These are phyloP conservation scores for Lepidochitona cinerea DNA, from an alignment of 2,888 invertebrate species.

Conservation along the genomic window DNA sequence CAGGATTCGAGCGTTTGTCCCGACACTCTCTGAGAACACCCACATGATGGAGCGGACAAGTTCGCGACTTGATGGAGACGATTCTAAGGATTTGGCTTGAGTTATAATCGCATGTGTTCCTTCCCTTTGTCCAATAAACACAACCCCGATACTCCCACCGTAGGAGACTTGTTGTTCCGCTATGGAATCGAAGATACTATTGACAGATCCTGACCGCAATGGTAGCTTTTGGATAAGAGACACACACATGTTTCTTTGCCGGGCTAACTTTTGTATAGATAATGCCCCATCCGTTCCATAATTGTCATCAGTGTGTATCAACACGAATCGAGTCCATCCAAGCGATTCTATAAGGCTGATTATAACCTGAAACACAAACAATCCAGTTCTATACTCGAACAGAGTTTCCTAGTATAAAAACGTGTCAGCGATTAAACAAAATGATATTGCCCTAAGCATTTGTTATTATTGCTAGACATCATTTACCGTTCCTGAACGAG, in stretches of 20 bases:
- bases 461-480: too few species aligned
- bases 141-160: constrained; percentile 36
- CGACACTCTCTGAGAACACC: constrained; percentile 48
- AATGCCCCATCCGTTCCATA: constrained; percentile 39
- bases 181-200: not conserved
- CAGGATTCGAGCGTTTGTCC: constrained; percentile 28
- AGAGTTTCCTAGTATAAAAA: too few species aligned
- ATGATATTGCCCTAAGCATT: too few species aligned
- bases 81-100: not conserved
- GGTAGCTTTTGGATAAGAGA: constrained; percentile 19
- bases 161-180: constrained; percentile 5
- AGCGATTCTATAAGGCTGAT: constrained; percentile 39
- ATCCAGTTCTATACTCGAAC: too few species aligned
- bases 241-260: constrained; percentile 48
- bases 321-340: constrained; percentile 47
- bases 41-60: constrained; percentile 40
- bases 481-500: too few species aligned
- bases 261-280: constrained; percentile 35
- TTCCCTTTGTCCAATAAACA: constrained; percentile 46
- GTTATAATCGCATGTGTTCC: constrained; percentile 23
- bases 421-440: too few species aligned
- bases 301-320: constrained; percentile 45
- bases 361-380: constrained; percentile 39
- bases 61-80: not conserved
- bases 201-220: not conserved